A percentile compares a stretch with the other conserved stretches of the same genome.
These are phyloP conservation scores for Typhlomys cinereus DNA, from an alignment of 2,113 vertebrate species.

Conservation along the genomic window DNA sequence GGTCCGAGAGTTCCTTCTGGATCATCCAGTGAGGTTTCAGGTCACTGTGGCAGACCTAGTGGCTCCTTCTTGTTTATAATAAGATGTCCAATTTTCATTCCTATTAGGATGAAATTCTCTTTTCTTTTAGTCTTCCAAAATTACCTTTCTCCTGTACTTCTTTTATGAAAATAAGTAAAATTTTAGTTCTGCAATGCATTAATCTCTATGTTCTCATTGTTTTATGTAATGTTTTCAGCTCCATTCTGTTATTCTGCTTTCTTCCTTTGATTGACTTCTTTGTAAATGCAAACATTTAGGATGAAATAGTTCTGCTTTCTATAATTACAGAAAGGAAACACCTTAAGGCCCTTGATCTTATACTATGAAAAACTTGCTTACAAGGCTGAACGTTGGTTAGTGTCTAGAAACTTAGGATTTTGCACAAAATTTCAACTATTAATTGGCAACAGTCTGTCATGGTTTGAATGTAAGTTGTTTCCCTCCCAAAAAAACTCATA, in stretches of 20 bases:
- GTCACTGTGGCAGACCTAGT: no score
- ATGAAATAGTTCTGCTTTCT: background rate
- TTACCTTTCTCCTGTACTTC: background rate
- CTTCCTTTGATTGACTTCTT: background rate
- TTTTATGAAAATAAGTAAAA: background rate
- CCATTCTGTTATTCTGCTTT: background rate
- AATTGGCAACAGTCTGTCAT: background rate
- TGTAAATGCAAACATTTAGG: background rate
- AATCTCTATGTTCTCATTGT: background rate
- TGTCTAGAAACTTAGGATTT: background rate
- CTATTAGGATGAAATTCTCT: background rate
- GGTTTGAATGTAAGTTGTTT: no score
- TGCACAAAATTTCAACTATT: background rate
- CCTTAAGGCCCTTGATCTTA: background rate
- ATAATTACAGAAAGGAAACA: background rate
- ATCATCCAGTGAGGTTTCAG: no score
- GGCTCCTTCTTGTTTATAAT: no score
- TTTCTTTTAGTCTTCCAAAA: background rate
- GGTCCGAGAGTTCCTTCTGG: no score
- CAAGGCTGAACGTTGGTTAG: background rate
- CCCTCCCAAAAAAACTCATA: no score
- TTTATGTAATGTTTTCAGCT: background rate
- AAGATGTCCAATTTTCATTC: background rate
- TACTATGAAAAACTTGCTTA: background rate
- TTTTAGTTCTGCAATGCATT: slow-evolving; percentile 24